Evolutionary conservation across 2,113 vertebrate species (phyloP), one percentile per base, ranked within the genome.

Genomic region (Thalassoma bifasciatum): DNA sequence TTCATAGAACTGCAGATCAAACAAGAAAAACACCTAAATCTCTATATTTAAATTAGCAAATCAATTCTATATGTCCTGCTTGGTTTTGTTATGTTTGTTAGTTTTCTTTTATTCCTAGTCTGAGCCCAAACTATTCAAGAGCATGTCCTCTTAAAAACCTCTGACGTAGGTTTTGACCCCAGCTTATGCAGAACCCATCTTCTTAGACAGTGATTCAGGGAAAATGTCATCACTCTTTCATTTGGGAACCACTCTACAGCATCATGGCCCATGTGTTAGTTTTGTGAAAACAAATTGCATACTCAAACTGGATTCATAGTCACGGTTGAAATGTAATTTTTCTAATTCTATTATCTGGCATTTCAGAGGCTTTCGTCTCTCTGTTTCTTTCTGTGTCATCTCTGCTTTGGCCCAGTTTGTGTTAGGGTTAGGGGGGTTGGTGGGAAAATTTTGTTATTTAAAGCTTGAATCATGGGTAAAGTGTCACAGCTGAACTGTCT

Each of bases 261-360:
- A 73, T 44, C 23, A 2, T 42, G 26, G 21, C 47, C 66, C 53
- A 61, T 14, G 47, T 58, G 69, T 61, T 66, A 75, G 63, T 16
- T 4, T n/a, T 50, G 51, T 76, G 64, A 80, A 71, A 86, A 85
- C 73, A 78, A 72, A 62, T 61, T 19, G 10, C 72, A 49, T 66
- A 82, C 68, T 63, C 69, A 79, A 88, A 87, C 63, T 53, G 83
- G 75, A 90, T 89, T 84, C 70, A 76, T 70, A 70, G 84, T 90
- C 84, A 89, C 83, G 85, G 85, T 21, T 76, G 66, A 88, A 93
- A 90, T 90, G 83, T 83, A 82, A 88, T 88, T 92, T 83, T 75
- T 89, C 78, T 91, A 86, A 92, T 91, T 86, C 90, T 82, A 79
- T 92, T 89, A 92, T 87, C 72, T 67, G 87, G 40, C 36, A 12